A percentile compares a stretch with the other conserved stretches of the same genome.
These are phyloP conservation scores for Scatophagus argus DNA, from an alignment of 2,113 vertebrate species.

Conservation along the genomic window DNA sequence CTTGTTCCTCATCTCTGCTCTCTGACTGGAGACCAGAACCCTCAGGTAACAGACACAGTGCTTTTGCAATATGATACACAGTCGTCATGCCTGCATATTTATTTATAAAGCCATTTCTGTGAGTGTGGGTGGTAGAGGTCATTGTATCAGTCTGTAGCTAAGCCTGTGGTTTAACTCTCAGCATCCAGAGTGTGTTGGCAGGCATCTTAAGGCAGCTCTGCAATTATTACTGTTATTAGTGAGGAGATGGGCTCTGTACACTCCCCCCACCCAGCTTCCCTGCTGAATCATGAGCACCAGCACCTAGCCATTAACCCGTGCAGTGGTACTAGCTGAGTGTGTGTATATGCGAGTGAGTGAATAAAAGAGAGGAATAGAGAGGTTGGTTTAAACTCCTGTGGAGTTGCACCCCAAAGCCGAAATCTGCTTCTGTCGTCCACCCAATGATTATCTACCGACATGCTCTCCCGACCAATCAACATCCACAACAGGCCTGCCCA, in stretches of 20 bases:
- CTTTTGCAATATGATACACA: not conserved
- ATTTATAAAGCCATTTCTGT: not conserved
- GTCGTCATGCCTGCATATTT: not conserved
- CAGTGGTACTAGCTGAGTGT: not conserved
- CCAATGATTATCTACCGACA: slow-evolving; percentile 75
- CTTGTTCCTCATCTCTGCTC: slow-evolving; percentile 92
- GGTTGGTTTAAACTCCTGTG: slow-evolving; percentile 53
- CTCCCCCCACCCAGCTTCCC: slow-evolving; percentile 19
- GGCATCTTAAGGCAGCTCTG: slow-evolving; percentile 30
- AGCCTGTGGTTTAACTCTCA: slow-evolving; percentile 44
- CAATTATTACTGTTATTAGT: slow-evolving; percentile 74
- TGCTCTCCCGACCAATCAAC: slow-evolving; percentile 64
- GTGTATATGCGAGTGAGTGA: slow-evolving; percentile 5
- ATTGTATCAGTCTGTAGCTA: slow-evolving; percentile 11
- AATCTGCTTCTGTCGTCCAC: slow-evolving; percentile 67
- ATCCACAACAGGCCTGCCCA: slow-evolving; percentile 34
- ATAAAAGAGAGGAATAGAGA: slow-evolving; percentile 15
- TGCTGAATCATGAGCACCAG: slow-evolving; percentile 55
- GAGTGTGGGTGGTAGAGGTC: not conserved
- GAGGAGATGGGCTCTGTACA: slow-evolving; percentile 44
- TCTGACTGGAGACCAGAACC: slow-evolving; percentile 92
- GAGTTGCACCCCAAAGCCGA: slow-evolving; percentile 69
- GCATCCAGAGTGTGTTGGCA: slow-evolving; percentile 25
- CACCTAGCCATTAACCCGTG: slow-evolving; percentile 50
- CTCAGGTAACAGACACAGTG: slow-evolving; percentile 86